Evolutionary conservation across 2,888 invertebrate species (phyloP).

Genomic region (Hemaris fuciformis): DNA sequence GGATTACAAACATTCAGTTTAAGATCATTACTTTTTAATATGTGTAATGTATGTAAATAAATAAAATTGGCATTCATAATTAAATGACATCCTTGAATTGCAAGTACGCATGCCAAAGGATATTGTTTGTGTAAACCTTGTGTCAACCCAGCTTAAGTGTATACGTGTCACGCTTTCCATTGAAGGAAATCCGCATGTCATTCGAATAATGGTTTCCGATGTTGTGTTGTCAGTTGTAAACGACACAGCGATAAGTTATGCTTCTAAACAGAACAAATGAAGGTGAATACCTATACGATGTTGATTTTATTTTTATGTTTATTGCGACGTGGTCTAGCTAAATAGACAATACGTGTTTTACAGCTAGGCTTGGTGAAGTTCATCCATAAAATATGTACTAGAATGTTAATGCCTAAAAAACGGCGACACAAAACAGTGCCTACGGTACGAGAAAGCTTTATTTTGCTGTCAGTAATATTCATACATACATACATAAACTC

Average conservation of each 20-base stretch:
- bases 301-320: not conserved
- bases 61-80: not conserved
- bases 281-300: not conserved
- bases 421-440: no score
- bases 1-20: no score
- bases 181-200: conserved; percentile 15
- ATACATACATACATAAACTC: no score
- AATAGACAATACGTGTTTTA: no score
- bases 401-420: no score
- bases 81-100: not conserved
- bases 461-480: no score
- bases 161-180: conserved; percentile 2
- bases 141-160: not conserved
- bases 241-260: conserved; percentile 16
- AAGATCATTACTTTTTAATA: no score
- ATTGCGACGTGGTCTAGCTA: not conserved
- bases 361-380: no score
- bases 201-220: conserved; percentile 17
- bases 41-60: no score
- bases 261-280: not conserved
- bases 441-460: no score
- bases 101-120: not conserved
- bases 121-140: not conserved
- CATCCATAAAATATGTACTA: no score
- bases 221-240: conserved; percentile 23